Evolutionary conservation across 1,140 invertebrate genomes (phyloP), one percentile per base, ranked within the genome.

Genomic region (Helicoverpa armigera): DNA sequence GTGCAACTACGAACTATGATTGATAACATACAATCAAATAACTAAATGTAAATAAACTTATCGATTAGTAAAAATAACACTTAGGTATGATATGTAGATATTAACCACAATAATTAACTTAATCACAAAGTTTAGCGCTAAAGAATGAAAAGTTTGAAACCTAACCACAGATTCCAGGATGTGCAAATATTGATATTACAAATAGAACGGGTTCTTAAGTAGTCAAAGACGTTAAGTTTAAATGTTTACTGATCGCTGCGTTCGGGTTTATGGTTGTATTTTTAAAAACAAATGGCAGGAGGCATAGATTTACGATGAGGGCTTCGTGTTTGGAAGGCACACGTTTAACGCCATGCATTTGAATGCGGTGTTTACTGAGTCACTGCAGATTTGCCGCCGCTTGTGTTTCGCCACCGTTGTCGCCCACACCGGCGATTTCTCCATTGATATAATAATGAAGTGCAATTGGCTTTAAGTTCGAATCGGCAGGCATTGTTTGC

Each of bases 381-480:
- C 84, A 85, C 83, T 92, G 85, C 86, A 87, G 83, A 89, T 89
- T 87, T 78, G 81, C 63, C 77, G 54, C 50, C 60, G 53, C 13
- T 70, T 67, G 53, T 87, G 81, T 91, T 88, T 90, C 86, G 87
- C 87, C 88, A 87, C 79, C 43, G 65, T 54, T 78, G 73, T 90
- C 88, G 87, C 90, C 89, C 85, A 90, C 90, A 87, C 81, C 73
- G 80, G 83, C 82, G 89, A 91, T 93, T 92, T 93, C 91, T 93
- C 90, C 89, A 92, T 93, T 90, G 87, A 91, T 91, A 89, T 83
- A 90, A 85, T 89, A 90, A 90, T 85, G 86, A 91, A 84, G 69
- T 84, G 82, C 84, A 86, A 87, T 89, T 90, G 84, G 82, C 82
- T 85, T 85, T 80, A 73, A 50, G 82, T 88, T 87, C 79, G 81